Conservation (phyloP, 2,797 vertebrate genomes). For the Mormyrus proboscirostris region DNA sequence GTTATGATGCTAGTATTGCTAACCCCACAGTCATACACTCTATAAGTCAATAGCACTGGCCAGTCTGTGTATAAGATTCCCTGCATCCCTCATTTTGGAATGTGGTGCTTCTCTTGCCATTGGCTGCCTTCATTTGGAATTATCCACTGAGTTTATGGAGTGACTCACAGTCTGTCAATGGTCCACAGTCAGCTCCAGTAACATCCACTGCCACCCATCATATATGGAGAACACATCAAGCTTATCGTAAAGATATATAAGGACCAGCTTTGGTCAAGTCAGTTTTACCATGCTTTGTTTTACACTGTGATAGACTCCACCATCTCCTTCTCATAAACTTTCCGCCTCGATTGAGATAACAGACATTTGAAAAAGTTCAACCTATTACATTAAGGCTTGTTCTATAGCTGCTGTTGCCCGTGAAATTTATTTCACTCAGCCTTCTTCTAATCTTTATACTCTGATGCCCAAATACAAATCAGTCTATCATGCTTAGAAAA, state of each 20-base stretch:
- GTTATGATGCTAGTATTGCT: background rate
- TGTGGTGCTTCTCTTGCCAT: background rate
- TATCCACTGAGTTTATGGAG: constrained; percentile 8
- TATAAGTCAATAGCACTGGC: background rate
- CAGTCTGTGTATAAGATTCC: background rate
- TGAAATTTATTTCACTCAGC: background rate
- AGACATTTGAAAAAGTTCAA: background rate
- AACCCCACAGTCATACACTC: background rate
- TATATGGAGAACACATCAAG: background rate
- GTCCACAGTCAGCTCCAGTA: background rate
- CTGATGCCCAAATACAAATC: background rate
- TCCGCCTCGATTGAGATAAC: background rate
- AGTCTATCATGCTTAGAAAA: background rate
- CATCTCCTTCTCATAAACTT: background rate
- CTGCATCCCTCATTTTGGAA: background rate
- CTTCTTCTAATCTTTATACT: background rate
- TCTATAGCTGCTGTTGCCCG: background rate
- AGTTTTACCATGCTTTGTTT: background rate
- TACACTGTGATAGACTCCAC: background rate
- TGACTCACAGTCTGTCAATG: constrained; percentile 20
- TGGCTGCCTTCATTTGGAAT: background rate
- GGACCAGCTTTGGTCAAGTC: background rate
- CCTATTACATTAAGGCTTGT: background rate
- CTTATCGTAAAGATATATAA: background rate
- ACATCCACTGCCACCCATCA: background rate